Evolutionary conservation across 2,113 vertebrate species (phyloP).

Genomic region (Hemichromis elongatus): DNA sequence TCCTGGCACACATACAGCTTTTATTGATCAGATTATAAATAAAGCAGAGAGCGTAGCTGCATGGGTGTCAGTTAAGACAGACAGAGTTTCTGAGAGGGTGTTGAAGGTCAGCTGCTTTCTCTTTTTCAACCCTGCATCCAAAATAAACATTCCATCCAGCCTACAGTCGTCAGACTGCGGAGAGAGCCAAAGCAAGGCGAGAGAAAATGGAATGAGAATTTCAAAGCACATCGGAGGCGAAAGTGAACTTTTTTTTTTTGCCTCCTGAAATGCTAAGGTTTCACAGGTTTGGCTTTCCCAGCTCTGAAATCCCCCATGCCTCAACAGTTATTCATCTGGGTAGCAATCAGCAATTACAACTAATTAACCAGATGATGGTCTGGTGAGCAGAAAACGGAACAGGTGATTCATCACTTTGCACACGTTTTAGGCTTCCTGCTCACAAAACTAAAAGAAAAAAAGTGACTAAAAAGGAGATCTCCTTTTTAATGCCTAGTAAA

Average conservation of each 20-base stretch:
- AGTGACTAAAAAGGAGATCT: neutral
- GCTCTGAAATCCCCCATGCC: constrained; percentile 13
- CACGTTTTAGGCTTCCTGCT: constrained; percentile 1
- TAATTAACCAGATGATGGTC: constrained; percentile 75
- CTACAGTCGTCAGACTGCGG: constrained; percentile 13
- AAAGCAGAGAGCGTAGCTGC: constrained; percentile 26
- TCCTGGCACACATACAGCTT: constrained; percentile 21
- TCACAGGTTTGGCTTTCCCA: constrained; percentile 44
- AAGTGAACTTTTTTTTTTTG: neutral
- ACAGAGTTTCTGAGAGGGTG: constrained; percentile 11
- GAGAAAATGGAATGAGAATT: constrained; percentile 37
- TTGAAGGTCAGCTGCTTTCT: constrained; percentile 49
- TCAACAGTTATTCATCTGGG: constrained; percentile 46
- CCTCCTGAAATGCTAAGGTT: constrained; percentile 28
- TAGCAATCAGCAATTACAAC: constrained; percentile 64
- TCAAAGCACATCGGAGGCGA: neutral
- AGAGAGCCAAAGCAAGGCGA: neutral
- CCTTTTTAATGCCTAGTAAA: neutral
- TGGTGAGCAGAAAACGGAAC: constrained; percentile 65
- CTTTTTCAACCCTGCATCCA: constrained; percentile 59
- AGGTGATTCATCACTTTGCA: constrained; percentile 56
- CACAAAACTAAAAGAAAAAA: neutral
- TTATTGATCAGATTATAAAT: constrained; percentile 39
- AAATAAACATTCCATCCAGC: constrained; percentile 69
- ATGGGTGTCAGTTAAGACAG: neutral